Evolutionary conservation across 2,888 invertebrate genomes (phyloP), one percentile per base, ranked within the genome.

Genomic region (Acleris laterana): DNA sequence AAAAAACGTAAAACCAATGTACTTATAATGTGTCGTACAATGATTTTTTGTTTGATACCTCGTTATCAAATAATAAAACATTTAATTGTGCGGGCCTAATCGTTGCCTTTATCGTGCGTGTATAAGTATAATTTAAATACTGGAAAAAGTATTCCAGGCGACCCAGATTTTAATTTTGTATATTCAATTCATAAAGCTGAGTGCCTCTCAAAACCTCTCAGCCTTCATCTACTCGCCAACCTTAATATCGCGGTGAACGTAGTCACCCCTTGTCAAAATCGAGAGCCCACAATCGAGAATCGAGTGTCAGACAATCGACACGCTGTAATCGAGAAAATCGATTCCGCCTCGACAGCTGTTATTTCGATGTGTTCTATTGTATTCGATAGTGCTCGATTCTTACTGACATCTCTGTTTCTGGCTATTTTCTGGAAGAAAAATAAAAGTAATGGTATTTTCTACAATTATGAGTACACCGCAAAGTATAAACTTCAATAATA

Each of bases 261-360:
- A 56, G 61, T 65, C 55, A 61, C 46, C 65, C 61, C 65, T 66
- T 61, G 61, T 66, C 65, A 61, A 65, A 60, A 65, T 32, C 65
- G 65, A 61, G 61, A 46, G 61, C 32, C 51, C 25, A 51, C 65
- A 61, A 66, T 61, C 51, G 51, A 57, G 60, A 60, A 44, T 61
- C 65, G 51, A 66, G 65, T 66, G 65, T 66, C 65, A 49, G 61
- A 61, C 61, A 61, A 66, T 66, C 46, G 56, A 66, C 57, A 57
- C 61, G 61, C 28, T 51, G 56, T 66, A 56, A 66, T 61, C 56
- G 60, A 61, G 65, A 65, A 61, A 61, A 65, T 66, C 65, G 65
- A 66, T 66, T 66, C 51, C 20, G 60, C 55, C 51, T 56, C 61
- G 51, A 17, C 51, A 42, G n/a, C 25, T 38, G 59, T 60, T 60